Conservation (phyloP, 2,888 invertebrate genomes). For the Leistus spinibarbis region DNA sequence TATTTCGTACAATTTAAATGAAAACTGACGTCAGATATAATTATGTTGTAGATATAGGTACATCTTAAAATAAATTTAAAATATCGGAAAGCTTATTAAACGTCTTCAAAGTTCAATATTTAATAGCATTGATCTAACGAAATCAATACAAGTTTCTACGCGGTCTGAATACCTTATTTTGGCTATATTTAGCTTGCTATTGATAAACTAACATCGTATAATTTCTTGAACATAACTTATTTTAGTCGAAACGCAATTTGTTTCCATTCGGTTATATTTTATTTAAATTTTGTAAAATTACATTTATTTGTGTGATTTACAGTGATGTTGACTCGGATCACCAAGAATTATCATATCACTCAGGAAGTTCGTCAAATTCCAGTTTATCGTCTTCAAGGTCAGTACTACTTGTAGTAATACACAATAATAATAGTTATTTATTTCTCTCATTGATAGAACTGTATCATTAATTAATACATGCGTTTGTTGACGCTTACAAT, state of each 20-base stretch:
- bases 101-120: not conserved
- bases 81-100: too few species aligned
- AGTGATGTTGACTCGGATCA: conserved; percentile 73
- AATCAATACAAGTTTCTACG: not conserved
- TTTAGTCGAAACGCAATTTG: too few species aligned
- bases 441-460: not conserved
- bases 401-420: conserved; percentile 23
- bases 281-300: conserved; percentile 43
- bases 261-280: too few species aligned
- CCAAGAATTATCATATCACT: conserved; percentile 58
- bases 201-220: not conserved
- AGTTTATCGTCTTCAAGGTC: conserved; percentile 64
- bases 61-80: too few species aligned
- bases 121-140: not conserved
- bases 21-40: too few species aligned
- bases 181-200: not conserved
- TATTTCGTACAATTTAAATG: too few species aligned
- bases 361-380: conserved; percentile 70
- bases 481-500: not conserved
- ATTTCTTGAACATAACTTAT: not conserved
- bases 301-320: conserved; percentile 48
- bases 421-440: not conserved
- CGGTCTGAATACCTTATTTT: not conserved
- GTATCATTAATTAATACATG: not conserved
- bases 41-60: too few species aligned